Evolutionary conservation across 2,888 invertebrate species (phyloP), one percentile per base, ranked within the genome.

Genomic region (Erannis defoliaria): DNA sequence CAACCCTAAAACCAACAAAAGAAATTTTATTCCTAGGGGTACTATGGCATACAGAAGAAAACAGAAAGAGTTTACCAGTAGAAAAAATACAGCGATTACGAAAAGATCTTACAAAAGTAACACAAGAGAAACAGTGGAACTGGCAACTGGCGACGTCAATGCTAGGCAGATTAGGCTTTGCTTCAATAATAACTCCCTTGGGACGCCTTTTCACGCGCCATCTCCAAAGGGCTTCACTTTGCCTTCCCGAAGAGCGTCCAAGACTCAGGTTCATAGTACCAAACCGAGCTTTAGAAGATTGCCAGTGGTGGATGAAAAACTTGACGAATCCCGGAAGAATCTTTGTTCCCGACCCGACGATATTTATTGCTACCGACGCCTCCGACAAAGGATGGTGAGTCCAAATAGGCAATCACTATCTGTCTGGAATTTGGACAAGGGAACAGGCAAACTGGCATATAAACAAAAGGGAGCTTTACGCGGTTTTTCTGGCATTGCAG

Each of bases 401-500:
- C 0, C 67, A 71, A 8, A 5, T 75, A 0, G 49, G 53, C n/a
- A 38, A 64, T 16, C 1, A 16, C 2, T 33, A 18, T 6, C 8
- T 60, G 0, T 31, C 54, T 0, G 68, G 64, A 0, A 0, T 0
- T 1, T 76, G 75, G 75, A 57, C 55, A 0, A 5, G 18, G 1
- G 46, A 62, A 0, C 73, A 75, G 33, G 0, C 5, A 5, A 0
- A 5, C 0, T 75, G 73, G 71, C 75, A 77, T 19, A 66, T 66
- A 48, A 77, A 76, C 55, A n/a, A 37, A 10, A 77, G 71, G 38
- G 74, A 74, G 19, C 26, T 77, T 0, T 72, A 35, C 14, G 43
- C 72, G 0, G 68, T 75, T 0, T 23, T 21, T 5, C 38, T 68
- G 9, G 70, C 64, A 2, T n/a, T 73, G 5, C 8, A 0, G 0